These are phyloP conservation scores for Halichoerus grypus DNA, from an alignment of 2,113 vertebrate genomes.

Conservation along the genomic window DNA sequence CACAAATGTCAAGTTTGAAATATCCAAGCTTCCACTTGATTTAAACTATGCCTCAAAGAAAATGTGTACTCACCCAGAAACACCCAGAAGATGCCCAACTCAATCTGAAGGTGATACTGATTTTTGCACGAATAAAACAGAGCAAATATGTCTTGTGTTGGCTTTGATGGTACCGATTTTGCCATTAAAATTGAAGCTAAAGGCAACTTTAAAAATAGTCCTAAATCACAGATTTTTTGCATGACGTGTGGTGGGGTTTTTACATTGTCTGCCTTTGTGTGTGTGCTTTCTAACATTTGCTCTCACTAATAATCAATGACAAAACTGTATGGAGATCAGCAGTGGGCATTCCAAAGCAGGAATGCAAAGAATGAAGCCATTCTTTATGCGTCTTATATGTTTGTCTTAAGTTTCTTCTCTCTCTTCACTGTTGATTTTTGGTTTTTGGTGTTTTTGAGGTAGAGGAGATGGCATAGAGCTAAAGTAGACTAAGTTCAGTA, in stretches of 20 bases:
- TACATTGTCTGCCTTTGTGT: constrained; percentile 62
- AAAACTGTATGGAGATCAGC: neutral
- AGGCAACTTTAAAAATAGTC: constrained; percentile 34
- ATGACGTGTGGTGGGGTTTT: constrained; percentile 53
- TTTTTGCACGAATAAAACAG: constrained; percentile 9
- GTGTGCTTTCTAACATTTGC: constrained; percentile 77
- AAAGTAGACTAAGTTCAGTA: constrained; percentile 51
- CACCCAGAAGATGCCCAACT: neutral
- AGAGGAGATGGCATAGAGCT: constrained; percentile 40
- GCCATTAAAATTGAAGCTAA: constrained; percentile 53
- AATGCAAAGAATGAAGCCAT: constrained; percentile 70
- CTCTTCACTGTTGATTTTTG: constrained; percentile 51
- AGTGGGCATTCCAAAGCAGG: constrained; percentile 54
- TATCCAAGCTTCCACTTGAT: neutral
- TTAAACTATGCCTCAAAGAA: constrained; percentile 46
- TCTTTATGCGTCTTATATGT: constrained; percentile 66
- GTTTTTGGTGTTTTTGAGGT: neutral
- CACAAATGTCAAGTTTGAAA: neutral
- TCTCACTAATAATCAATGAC: constrained; percentile 59
- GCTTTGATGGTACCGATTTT: constrained; percentile 49
- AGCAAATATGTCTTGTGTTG: constrained; percentile 41
- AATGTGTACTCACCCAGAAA: neutral
- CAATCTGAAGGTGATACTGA: neutral
- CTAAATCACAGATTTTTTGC: constrained; percentile 31
- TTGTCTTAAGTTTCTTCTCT: constrained; percentile 69